Conservation (phyloP, 1,140 invertebrate genomes). For the Portunus trituberculatus region DNA sequence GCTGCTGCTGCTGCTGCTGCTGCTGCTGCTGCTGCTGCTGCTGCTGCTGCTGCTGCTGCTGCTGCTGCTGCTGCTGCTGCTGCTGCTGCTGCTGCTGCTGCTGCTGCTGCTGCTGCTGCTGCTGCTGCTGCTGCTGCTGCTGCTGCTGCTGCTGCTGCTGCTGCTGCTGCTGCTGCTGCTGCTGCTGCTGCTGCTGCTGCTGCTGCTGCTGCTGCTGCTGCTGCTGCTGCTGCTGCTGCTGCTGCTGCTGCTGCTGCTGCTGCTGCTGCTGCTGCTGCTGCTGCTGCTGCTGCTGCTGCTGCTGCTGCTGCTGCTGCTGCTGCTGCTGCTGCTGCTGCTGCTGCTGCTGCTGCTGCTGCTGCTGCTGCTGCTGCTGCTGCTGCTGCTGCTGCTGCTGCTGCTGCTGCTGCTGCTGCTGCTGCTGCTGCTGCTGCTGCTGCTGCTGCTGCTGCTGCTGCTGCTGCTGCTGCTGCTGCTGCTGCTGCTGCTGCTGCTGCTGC, state of each 20-base stretch:
- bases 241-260: conserved; percentile 18
- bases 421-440: conserved; percentile 18
- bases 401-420: conserved; percentile 21
- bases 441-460: conserved; percentile 20
- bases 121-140: conserved; percentile 18
- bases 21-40: conserved; percentile 20
- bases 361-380: conserved; percentile 18
- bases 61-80: conserved; percentile 18
- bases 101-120: conserved; percentile 21
- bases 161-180: conserved; percentile 21
- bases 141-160: conserved; percentile 20
- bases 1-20: conserved; percentile 20
- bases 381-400: conserved; percentile 20
- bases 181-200: conserved; percentile 18
- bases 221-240: conserved; percentile 21
- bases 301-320: conserved; percentile 18
- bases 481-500: conserved; percentile 18
- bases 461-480: conserved; percentile 21
- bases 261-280: conserved; percentile 20
- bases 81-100: conserved; percentile 20
- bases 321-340: conserved; percentile 20
- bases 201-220: conserved; percentile 20
- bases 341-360: conserved; percentile 21
- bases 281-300: conserved; percentile 21
- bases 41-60: conserved; percentile 21